Percentiles rank a stretch among this genome's conserved stretches.
Evolutionary conservation across 2,797 vertebrate species (phyloP).

Genomic region (Liasis olivaceus): DNA sequence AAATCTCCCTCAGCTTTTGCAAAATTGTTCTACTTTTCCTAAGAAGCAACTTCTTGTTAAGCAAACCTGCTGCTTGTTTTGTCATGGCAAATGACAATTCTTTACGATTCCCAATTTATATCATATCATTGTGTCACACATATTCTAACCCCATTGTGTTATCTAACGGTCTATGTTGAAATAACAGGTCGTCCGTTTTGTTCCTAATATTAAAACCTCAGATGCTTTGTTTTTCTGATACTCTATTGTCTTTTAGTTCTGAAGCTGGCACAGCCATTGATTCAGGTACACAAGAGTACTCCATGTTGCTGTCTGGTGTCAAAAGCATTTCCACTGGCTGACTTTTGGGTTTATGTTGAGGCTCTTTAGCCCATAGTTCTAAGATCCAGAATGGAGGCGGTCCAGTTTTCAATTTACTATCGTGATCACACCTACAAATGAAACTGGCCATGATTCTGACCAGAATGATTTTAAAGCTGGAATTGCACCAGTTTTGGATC

Average conservation of each 20-base stretch:
- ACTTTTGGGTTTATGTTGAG: not conserved
- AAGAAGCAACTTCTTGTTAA: not conserved
- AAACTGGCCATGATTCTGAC: constrained; percentile 7
- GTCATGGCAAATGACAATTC: constrained; percentile 48
- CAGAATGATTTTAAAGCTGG: not conserved
- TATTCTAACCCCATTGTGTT: constrained; percentile 27
- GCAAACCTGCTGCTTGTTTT: constrained; percentile 27
- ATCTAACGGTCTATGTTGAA: constrained; percentile 45
- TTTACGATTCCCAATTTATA: constrained; percentile 34
- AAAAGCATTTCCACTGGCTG: rapidly evolving
- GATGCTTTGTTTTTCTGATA: constrained; percentile 38
- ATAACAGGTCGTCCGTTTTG: constrained; percentile 46
- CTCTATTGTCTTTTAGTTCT: constrained; percentile 31
- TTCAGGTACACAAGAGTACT: rapidly evolving
- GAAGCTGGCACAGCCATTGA: constrained; percentile 48
- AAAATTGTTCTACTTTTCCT: not conserved
- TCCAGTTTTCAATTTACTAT: not conserved
- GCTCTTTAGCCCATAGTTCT: not conserved
- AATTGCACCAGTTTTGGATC: constrained; percentile 10
- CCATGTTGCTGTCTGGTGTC: constrained; percentile 19
- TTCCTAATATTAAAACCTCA: constrained; percentile 33
- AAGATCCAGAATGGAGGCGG: constrained; percentile 20
- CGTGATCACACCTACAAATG: not conserved
- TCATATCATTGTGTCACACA: constrained; percentile 17
- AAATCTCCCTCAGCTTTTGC: not conserved